Evolutionary conservation across 2,888 invertebrate species (phyloP).

Genomic region (Melieria crassipennis): DNA sequence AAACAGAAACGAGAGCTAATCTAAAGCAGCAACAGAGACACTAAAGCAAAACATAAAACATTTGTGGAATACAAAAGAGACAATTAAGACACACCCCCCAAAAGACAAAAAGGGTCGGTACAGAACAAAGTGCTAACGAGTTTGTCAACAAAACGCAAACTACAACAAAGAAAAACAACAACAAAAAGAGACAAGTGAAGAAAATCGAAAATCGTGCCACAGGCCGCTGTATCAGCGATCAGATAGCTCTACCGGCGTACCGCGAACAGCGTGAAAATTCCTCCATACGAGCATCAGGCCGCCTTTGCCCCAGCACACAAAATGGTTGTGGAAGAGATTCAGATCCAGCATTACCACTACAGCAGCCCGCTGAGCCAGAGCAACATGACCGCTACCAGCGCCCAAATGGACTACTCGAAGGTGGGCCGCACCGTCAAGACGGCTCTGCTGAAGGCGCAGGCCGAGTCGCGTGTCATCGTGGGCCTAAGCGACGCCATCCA

Average conservation of each 20-base stretch:
- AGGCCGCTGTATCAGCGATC: slow-evolving; percentile 1
- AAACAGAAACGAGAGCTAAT: slow-evolving; percentile 26
- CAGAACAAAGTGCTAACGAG: no score
- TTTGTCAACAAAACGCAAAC: slow-evolving; percentile 5
- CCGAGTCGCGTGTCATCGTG: slow-evolving; percentile 63
- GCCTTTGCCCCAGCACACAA: slow-evolving; percentile 45
- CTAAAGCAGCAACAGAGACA: slow-evolving; percentile 16
- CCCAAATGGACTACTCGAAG: slow-evolving; percentile 53
- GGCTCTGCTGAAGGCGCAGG: slow-evolving; percentile 61
- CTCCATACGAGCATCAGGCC: slow-evolving; percentile 39
- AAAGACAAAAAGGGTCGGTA: no score
- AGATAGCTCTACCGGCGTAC: slow-evolving; percentile 11
- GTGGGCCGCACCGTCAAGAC: slow-evolving; percentile 62
- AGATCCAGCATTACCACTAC: slow-evolving; percentile 44
- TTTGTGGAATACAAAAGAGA: slow-evolving; percentile 29
- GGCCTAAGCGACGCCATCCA: slow-evolving; percentile 64
- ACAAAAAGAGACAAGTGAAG: slow-evolving; percentile 29
- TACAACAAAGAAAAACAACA: slow-evolving; percentile 16
- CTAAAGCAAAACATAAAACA: slow-evolving; percentile 33
- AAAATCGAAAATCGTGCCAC: slow-evolving; percentile 50
- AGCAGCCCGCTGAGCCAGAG: slow-evolving; percentile 23
- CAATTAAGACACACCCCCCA: slow-evolving; percentile 6
- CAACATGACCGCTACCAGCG: slow-evolving; percentile 16
- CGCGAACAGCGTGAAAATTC: slow-evolving; percentile 37
- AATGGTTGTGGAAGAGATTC: slow-evolving; percentile 59